Base-by-base conservation (phyloP, 2,797 vertebrate genomes). In the Rhinophrynus dorsalis region DNA sequence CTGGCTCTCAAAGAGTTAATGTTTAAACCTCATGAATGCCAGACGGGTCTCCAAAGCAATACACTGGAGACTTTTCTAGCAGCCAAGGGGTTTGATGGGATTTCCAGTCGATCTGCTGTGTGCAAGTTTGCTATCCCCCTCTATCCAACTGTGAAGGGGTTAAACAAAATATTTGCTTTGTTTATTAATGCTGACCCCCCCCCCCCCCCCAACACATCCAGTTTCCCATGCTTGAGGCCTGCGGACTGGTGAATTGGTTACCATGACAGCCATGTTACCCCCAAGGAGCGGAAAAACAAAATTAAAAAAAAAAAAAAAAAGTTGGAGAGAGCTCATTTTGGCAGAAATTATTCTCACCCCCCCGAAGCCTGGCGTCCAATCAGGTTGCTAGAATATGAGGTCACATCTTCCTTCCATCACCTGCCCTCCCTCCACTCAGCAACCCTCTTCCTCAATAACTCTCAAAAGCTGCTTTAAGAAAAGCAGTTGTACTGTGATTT, bases 281-380 rank as follows among this genome's bases (percentile, higher is more conserved):
- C 67, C 35, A 65, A 66, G 11, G 62, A 73, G 54, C 40, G 23
- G 38, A 35, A 29, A 63, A 62, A 51, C 47, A 51, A 29, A 51
- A 48, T 48, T n/a, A 48, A 70, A 48, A 37, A 55, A 32, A 15
- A 29, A 66, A 47, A 48, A 37, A 47, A 48, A 54, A 44, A 44
- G 24, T 66, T 72, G 54, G 21, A 35, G 55, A 44, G 45, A 17
- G 38, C 69, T 73, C 54, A 73, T 58, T 66, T 57, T 58, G 63
- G 68, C 68, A 64, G 60, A 65, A 58, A 58, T 72, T 50, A 72
- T 72, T 51, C 69, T 66, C 69, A 65, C 61, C 61, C 69, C 61
- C 69, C 61, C 17, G 37, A 26, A 59, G 55, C 54, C 69, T 73
- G 69, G 54, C 69, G 29, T 59, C 69, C 69, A 73, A 73, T 73